Percentiles rank a stretch among this genome's conserved stretches.
Evolutionary conservation across 1,140 invertebrate genomes (phyloP).

Genomic region (Luehdorfia chinensis): DNA sequence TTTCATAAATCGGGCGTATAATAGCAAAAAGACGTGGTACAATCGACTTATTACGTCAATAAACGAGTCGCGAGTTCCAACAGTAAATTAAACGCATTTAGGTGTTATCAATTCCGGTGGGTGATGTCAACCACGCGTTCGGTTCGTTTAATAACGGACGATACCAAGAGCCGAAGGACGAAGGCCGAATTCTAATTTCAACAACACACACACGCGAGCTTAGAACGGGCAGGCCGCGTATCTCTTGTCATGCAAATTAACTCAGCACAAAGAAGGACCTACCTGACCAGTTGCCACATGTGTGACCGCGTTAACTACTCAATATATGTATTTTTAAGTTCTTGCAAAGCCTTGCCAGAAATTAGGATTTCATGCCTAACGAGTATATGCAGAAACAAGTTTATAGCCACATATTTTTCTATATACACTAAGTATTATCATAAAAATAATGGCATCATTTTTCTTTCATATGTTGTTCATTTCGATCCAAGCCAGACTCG

Average conservation of each 20-base stretch:
- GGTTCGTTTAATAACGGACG: neutral
- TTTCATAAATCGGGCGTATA: no score
- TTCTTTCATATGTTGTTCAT: no score
- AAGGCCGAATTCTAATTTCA: slow-evolving; percentile 9
- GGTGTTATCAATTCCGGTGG: no score
- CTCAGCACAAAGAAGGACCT: slow-evolving; percentile 9
- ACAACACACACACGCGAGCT: neutral
- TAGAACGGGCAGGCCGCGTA: slow-evolving; percentile 5
- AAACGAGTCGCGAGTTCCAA: no score
- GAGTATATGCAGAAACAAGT: neutral
- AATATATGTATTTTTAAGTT: slow-evolving; percentile 7
- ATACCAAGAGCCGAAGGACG: slow-evolving; percentile 2
- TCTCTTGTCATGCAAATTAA: slow-evolving; percentile 11
- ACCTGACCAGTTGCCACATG: slow-evolving; percentile 5
- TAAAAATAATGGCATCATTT: no score
- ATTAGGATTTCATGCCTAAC: neutral
- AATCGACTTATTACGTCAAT: no score
- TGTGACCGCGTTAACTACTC: neutral
- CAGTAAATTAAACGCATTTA: no score
- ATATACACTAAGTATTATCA: no score
- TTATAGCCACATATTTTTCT: neutral
- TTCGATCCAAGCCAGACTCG: no score
- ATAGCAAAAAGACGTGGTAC: no score
- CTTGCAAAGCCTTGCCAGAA: slow-evolving; percentile 2
- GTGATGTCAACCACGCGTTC: no score